phyloP scores from a whole-genome alignment of 2,113 vertebrate species.

The Sander lucioperca region DNA sequence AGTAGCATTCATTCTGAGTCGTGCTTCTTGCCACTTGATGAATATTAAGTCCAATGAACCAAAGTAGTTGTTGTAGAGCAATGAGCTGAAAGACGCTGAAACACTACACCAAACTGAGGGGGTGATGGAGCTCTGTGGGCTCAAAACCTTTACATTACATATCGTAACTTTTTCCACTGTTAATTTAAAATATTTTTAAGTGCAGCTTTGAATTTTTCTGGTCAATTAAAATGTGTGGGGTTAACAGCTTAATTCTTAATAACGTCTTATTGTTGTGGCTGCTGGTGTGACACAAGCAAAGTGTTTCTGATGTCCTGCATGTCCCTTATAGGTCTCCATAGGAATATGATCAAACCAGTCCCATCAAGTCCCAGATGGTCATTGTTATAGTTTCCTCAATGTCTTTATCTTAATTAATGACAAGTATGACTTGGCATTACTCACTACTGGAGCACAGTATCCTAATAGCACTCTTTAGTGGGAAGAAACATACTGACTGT shows the following conservation, averaged over 20 bases:
- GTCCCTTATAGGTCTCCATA: neutral
- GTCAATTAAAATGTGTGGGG: neutral
- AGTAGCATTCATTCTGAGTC: too few species aligned
- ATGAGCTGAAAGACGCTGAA: neutral
- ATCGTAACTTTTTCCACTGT: neutral
- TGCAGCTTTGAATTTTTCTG: neutral
- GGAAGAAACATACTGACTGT: conserved; percentile 18
- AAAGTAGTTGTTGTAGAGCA: too few species aligned
- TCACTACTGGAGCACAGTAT: conserved; percentile 1
- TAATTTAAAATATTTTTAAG: neutral
- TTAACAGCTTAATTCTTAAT: neutral
- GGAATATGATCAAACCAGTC: neutral
- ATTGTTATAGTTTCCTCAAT: conserved; percentile 4
- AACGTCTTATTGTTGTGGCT: neutral
- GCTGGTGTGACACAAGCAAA: neutral
- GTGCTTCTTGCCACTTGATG: too few species aligned
- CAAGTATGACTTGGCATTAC: neutral
- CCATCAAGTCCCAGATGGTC: neutral
- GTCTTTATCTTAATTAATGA: neutral
- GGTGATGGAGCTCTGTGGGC: neutral
- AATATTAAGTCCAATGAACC: neutral
- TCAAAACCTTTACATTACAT: neutral
- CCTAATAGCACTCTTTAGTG: conserved; percentile 1
- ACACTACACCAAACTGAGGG: neutral
- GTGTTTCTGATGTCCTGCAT: neutral